These are phyloP conservation scores for Diploscapter pachys DNA, from an alignment of 1,140 invertebrate genomes.

Conservation along the genomic window DNA sequence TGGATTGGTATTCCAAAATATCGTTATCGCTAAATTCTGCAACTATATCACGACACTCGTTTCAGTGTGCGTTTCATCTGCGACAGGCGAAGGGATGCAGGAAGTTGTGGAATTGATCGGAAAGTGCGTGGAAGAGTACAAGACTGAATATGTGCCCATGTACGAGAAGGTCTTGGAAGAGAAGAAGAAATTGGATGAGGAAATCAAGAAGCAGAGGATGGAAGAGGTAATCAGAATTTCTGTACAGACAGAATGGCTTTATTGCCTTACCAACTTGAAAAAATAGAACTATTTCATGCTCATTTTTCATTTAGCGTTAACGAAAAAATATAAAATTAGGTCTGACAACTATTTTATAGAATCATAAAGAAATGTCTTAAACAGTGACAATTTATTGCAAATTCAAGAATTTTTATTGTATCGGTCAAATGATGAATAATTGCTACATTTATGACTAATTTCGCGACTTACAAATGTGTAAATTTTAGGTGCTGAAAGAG, in stretches of 20 bases:
- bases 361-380: too few species aligned
- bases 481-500: constrained; percentile 10
- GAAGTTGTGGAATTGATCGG: constrained; percentile 49
- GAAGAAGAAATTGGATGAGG: constrained; percentile 29
- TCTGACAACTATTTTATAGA: too few species aligned
- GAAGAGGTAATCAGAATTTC: constrained; percentile 17
- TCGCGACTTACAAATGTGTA: background rate
- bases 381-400: too few species aligned
- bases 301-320: background rate
- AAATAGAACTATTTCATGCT: background rate
- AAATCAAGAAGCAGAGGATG: constrained; percentile 8
- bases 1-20: background rate
- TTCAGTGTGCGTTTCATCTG: constrained; percentile 50
- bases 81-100: constrained; percentile 56
- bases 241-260: background rate
- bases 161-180: constrained; percentile 51
- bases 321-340: too few species aligned
- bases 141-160: constrained; percentile 48
- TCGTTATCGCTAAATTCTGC: background rate
- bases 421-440: too few species aligned
- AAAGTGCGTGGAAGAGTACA: constrained; percentile 54
- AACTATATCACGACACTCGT: constrained; percentile 50
- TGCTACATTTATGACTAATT: too few species aligned
- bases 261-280: background rate
- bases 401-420: too few species aligned